Base-by-base conservation (phyloP, 2,888 invertebrate species). In the Spialia ferax region DNA sequence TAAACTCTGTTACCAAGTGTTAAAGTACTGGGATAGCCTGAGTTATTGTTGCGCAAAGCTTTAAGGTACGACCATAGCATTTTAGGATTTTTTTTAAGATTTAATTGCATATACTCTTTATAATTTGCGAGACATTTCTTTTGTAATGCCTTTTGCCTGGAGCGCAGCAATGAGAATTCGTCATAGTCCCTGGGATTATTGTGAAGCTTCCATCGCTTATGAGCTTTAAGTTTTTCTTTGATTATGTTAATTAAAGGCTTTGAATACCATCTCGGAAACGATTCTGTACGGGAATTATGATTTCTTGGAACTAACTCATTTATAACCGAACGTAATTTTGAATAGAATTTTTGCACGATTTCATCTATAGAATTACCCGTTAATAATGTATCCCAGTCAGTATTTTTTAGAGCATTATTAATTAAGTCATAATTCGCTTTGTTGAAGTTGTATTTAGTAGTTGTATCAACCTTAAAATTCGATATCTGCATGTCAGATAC, bases 331-430 rank as follows among this genome's bases (percentile, higher is more conserved):
- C 22, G 13, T 1, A 57, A 5, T 29, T n/a, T 13, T n/a, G 22
- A 11, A 18, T 59, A 59, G 38, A 65, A 65, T 65, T n/a, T 35
- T 22, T 52, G 32, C 22, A 50, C 18, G 2, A 65, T 52, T 23
- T 50, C 38, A 38, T 65, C 59, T 38, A 65, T 59, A n/a, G 35
- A 26, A 18, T 52, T 54, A 10, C 59, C 65, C 1, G 8, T 20
- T 15, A 65, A 20, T 10, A 59, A 23, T 11, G 23, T 13, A 11
- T 50, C 8, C 52, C 65, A 65, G 18, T 59, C 38, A 3, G 50
- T 18, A 23, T 23, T 15, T 4, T 7, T 22, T 6, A 65, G 59
- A 23, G 11, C 32, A 2, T 52, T 18, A 65, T 59, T 65, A 18
- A 65, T 65, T 35, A 20, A 6, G 8, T 29, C 29, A 29, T 29